These are phyloP conservation scores for Amblyornis subalaris DNA, from an alignment of 2,113 vertebrate species.

Conservation along the genomic window DNA sequence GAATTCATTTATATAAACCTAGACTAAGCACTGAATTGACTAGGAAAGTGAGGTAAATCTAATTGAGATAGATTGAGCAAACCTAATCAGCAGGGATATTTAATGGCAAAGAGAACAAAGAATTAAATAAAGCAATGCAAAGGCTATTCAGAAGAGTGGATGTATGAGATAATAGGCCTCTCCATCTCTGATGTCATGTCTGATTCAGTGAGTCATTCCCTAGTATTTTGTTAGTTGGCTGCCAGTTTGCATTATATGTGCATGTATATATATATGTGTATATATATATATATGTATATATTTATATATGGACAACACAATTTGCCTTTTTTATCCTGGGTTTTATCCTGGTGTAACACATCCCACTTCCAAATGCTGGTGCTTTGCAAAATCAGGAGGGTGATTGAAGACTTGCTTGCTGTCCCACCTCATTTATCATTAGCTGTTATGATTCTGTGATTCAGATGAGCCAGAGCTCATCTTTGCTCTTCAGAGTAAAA, in stretches of 20 bases:
- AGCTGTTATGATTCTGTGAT: neutral
- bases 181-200: slow-evolving; percentile 31
- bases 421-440: neutral
- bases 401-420: neutral
- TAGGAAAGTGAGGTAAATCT: slow-evolving; percentile 58
- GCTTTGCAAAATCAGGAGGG: neutral
- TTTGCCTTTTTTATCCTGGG: neutral
- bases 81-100: slow-evolving; percentile 54
- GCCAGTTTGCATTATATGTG: neutral
- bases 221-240: neutral
- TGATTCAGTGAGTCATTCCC: neutral
- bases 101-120: slow-evolving; percentile 55
- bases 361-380: neutral
- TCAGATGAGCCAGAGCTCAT: neutral
- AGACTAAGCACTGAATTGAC: slow-evolving; percentile 47
- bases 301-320: rapidly evolving
- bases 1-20: slow-evolving; percentile 58
- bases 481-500: neutral
- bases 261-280: neutral
- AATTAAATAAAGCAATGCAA: slow-evolving; percentile 55
- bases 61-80: slow-evolving; percentile 60
- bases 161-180: slow-evolving; percentile 40
- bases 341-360: neutral
- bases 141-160: slow-evolving; percentile 31
- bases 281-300: rapidly evolving